A percentile compares a stretch with the other conserved stretches of the same genome.
These are phyloP conservation scores for Eledona agricola DNA, from an alignment of 2,888 invertebrate genomes.

Conservation along the genomic window DNA sequence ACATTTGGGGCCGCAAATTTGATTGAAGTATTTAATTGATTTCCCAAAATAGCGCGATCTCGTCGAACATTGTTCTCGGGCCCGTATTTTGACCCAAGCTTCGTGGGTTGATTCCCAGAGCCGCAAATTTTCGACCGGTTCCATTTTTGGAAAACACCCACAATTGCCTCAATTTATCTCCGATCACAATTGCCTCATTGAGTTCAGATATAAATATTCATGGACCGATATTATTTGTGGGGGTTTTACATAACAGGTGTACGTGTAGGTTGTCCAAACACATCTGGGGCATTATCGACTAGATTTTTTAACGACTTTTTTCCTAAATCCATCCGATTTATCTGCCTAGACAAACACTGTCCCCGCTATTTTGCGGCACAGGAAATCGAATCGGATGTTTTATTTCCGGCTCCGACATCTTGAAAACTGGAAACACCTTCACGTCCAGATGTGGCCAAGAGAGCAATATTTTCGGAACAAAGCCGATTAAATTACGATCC, in stretches of 20 bases:
- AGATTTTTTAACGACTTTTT: no score
- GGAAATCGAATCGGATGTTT: slow-evolving; percentile 32
- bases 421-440: slow-evolving; percentile 25
- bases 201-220: slow-evolving; percentile 27
- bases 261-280: slow-evolving; percentile 27
- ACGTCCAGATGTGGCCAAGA: slow-evolving; percentile 26
- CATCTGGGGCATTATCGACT: no score
- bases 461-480: slow-evolving; percentile 26
- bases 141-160: slow-evolving; percentile 22
- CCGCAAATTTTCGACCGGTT: slow-evolving; percentile 18
- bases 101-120: slow-evolving; percentile 20
- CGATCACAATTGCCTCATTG: slow-evolving; percentile 37
- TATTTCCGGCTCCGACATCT: slow-evolving; percentile 31
- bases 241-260: slow-evolving; percentile 34
- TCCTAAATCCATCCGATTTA: slow-evolving; percentile 1
- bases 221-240: slow-evolving; percentile 22
- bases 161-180: slow-evolving; percentile 27
- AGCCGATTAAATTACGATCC: slow-evolving; percentile 30
- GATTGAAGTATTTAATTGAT: slow-evolving; percentile 14
- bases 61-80: slow-evolving; percentile 8
- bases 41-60: slow-evolving; percentile 12
- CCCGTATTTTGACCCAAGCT: slow-evolving; percentile 4
- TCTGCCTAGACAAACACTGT: no score
- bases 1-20: slow-evolving; percentile 15
- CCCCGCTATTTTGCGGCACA: no score